phyloP scores from a whole-genome alignment of 2,113 vertebrate species.

The Tringa solitaria region DNA sequence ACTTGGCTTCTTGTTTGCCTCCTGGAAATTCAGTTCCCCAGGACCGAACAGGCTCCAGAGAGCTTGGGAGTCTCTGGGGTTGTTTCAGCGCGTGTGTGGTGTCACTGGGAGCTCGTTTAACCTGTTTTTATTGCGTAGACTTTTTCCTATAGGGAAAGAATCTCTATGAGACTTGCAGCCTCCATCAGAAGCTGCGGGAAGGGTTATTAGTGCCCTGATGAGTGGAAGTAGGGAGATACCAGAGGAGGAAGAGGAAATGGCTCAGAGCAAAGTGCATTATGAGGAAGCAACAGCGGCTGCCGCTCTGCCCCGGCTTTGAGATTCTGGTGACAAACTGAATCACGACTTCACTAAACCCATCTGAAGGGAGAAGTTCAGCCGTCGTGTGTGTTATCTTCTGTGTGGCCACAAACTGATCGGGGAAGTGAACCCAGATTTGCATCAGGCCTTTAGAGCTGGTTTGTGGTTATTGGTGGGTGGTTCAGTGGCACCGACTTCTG shows the following conservation, averaged over 20 bases:
- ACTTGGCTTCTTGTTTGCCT: neutral
- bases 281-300: neutral
- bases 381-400: neutral
- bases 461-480: accelerated
- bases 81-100: accelerated
- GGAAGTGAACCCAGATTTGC: neutral
- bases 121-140: neutral
- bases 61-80: neutral
- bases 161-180: neutral
- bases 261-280: neutral
- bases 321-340: neutral
- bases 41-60: neutral
- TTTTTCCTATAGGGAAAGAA: neutral
- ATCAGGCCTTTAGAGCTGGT: neutral
- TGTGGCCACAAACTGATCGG: neutral
- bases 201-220: neutral
- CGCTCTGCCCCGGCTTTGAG: neutral
- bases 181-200: neutral
- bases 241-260: neutral
- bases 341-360: neutral
- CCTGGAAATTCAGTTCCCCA: neutral
- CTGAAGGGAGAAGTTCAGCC: neutral
- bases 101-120: neutral
- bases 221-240: neutral
- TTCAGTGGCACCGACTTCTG: neutral